phyloP scores from a whole-genome alignment of 2,888 invertebrate genomes.

The Eulithis prunata region DNA sequence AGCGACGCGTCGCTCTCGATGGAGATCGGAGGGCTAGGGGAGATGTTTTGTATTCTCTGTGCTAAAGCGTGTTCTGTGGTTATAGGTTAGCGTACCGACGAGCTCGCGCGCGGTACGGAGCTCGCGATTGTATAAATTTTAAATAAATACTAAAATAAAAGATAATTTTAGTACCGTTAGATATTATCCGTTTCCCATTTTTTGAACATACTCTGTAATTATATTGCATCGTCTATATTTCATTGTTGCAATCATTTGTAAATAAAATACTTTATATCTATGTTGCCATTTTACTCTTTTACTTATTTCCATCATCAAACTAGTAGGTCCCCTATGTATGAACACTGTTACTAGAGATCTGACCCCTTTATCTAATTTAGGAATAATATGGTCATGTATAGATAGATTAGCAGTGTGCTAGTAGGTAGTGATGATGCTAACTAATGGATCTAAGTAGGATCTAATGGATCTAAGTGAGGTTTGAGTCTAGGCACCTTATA shows the following conservation, averaged over 20 bases:
- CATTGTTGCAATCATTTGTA: slow-evolving; percentile 86
- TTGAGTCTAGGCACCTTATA: too few relatives aligned
- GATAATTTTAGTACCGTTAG: slow-evolving; percentile 82
- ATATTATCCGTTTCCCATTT: slow-evolving; percentile 82
- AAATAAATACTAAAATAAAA: slow-evolving; percentile 59
- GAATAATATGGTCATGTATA: too few relatives aligned
- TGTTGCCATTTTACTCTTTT: slow-evolving; percentile 36
- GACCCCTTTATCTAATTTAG: too few relatives aligned
- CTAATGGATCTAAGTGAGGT: too few relatives aligned
- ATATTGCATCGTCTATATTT: slow-evolving; percentile 83
- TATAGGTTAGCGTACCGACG: slow-evolving; percentile 39
- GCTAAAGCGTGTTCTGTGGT: slow-evolving; percentile 38
- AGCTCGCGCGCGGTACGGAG: slow-evolving; percentile 49
- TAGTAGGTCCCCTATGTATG: too few relatives aligned
- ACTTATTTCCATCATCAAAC: slow-evolving; percentile 18
- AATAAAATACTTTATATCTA: slow-evolving; percentile 85
- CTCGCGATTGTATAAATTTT: slow-evolving; percentile 73
- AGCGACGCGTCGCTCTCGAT: not conserved
- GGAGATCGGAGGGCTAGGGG: not conserved
- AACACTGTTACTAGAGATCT: not conserved
- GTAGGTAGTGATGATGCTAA: too few relatives aligned
- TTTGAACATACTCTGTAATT: slow-evolving; percentile 83
- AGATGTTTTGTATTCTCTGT: slow-evolving; percentile 27
- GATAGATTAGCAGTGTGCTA: too few relatives aligned
- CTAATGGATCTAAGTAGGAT: too few relatives aligned